Evolutionary conservation across 2,797 vertebrate genomes (phyloP).

Genomic region (Myotis daubentonii): DNA sequence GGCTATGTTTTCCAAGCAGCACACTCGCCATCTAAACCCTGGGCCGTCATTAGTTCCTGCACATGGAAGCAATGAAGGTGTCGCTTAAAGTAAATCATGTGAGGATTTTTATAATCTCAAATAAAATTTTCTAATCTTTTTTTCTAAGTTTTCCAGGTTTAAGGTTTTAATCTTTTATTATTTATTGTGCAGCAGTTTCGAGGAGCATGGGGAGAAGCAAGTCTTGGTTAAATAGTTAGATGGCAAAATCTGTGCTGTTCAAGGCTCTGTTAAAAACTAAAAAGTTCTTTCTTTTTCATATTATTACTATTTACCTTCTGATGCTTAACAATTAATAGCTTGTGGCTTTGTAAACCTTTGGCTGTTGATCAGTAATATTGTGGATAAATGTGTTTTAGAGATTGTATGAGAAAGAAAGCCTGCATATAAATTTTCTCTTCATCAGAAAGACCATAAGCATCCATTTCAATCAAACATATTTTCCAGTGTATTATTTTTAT

Average conservation of each 20-base stretch:
- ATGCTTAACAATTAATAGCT: slow-evolving; percentile 54
- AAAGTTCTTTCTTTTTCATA: slow-evolving; percentile 69
- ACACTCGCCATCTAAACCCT: slow-evolving; percentile 67
- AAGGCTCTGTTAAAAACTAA: slow-evolving; percentile 70
- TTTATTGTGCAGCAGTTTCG: slow-evolving; percentile 86
- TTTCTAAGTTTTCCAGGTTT: slow-evolving; percentile 89
- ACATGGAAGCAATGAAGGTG: slow-evolving; percentile 89
- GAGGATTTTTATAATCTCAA: slow-evolving; percentile 89
- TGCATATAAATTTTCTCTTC: slow-evolving; percentile 77
- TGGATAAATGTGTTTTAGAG: slow-evolving; percentile 78
- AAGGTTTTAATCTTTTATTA: slow-evolving; percentile 91
- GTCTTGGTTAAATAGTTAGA: slow-evolving; percentile 68
- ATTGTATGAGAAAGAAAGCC: slow-evolving; percentile 58
- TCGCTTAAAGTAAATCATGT: slow-evolving; percentile 89
- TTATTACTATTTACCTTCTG: neutral
- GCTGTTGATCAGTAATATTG: slow-evolving; percentile 58
- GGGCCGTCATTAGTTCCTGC: slow-evolving; percentile 83
- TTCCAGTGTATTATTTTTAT: slow-evolving; percentile 59
- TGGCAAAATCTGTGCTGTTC: neutral
- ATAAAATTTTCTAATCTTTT: slow-evolving; percentile 90
- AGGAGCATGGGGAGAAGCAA: slow-evolving; percentile 81
- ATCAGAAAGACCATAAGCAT: slow-evolving; percentile 51
- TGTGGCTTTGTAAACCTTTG: slow-evolving; percentile 56
- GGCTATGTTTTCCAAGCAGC: slow-evolving; percentile 81
- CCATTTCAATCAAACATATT: slow-evolving; percentile 69